Base-by-base conservation (phyloP, 2,113 vertebrate species). In the Larimichthys polyactis region DNA sequence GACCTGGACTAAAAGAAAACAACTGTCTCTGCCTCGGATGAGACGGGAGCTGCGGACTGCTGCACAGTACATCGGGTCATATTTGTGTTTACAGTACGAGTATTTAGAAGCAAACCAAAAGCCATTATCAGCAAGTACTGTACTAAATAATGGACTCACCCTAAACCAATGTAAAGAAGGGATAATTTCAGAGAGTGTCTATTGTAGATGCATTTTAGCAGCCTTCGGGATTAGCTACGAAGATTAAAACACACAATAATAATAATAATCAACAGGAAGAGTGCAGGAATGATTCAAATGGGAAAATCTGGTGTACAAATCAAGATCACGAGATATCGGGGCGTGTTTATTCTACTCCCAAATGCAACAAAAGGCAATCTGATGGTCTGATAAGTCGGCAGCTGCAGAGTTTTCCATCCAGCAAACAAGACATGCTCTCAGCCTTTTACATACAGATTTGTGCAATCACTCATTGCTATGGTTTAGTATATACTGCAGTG, bases 21-120 rank as follows among this genome's bases (percentile, higher is more conserved):
- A 81, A 87, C 75, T 63, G 70, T 83, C 75, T 88, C 51, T 58
- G 78, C 11, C 40, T 66, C 12, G 11, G 83, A 73, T 40, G 71
- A 87, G 82, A 84, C 55, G 32, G 83, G 74, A 90, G 85, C 84
- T 60, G 66, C 11, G 3, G 58, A 58, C 74, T 12, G 51, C 68
- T 36, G 81, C 82, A 83, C 72, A 73, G 82, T 14, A 48, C 87
- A 65, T 46, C 40, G 46, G 78, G 79, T 82, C 87, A 60, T 84
- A 84, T 91, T 93, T 90, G 91, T 89, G 88, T 91, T 90, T 83
- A 68, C 79, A 85, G 88, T 78, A 48, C 24, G 52, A 86, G 86
- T 77, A 90, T 92, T 93, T 89, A 88, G 86, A 91, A 90, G 89
- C 88, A 90, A 91, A 91, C 58, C 77, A 72, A 86, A 87, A 86